Evolutionary conservation across 2,888 invertebrate species (phyloP).

Genomic region (Clivina fossor): DNA sequence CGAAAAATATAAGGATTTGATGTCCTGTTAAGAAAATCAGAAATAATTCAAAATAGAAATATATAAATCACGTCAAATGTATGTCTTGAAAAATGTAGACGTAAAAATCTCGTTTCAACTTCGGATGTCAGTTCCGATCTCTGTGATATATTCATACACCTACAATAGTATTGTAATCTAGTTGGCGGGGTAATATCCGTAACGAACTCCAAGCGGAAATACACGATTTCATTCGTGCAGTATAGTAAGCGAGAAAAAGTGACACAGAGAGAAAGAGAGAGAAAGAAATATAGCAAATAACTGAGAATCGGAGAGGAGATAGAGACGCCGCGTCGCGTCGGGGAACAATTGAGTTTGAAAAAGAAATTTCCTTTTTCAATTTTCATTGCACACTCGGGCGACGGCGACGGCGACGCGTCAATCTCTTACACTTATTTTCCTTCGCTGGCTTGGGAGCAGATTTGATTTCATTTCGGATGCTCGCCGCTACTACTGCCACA

Average conservation of each 20-base stretch:
- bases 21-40: too few species aligned
- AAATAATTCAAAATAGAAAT: too few species aligned
- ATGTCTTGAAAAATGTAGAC: too few species aligned
- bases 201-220: slow-evolving; percentile 28
- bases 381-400: slow-evolving; percentile 54
- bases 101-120: too few species aligned
- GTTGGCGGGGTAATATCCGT: slow-evolving; percentile 39
- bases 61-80: too few species aligned
- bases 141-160: too few species aligned
- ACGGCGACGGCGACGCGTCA: too few species aligned
- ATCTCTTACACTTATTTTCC: slow-evolving; percentile 56
- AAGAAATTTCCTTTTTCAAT: slow-evolving; percentile 59
- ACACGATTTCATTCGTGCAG: too few species aligned
- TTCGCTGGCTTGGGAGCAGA: slow-evolving; percentile 54
- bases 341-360: slow-evolving; percentile 55
- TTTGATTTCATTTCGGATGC: slow-evolving; percentile 52
- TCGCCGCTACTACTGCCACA: slow-evolving; percentile 22
- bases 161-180: slow-evolving; percentile 47
- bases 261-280: slow-evolving; percentile 21
- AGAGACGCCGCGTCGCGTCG: slow-evolving; percentile 45
- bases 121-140: too few species aligned
- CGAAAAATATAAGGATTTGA: too few species aligned
- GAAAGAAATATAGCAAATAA: slow-evolving; percentile 21
- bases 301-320: too few species aligned
- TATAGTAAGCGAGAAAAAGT: too few species aligned